Evolutionary conservation across 2,888 invertebrate species (phyloP), one percentile per base, ranked within the genome.

Genomic region (Cataglyphis livida): DNA sequence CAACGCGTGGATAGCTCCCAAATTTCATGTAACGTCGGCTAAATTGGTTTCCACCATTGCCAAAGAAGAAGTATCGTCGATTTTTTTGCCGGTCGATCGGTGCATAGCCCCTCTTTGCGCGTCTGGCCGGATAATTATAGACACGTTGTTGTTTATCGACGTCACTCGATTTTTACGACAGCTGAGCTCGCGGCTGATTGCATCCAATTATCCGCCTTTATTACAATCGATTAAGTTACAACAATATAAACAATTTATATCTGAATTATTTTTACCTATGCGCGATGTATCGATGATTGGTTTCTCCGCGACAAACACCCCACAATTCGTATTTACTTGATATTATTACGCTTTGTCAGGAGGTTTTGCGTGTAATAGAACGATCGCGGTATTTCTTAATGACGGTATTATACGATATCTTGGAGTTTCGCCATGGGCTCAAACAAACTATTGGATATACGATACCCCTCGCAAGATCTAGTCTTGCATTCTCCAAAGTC

Each of bases 341-440:
- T 41, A 75, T 84, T 81, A 70, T 85, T 76, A 66, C 70, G 64
- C 76, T 84, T 74, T 75, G 21, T 66, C 15, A 62, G 78, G 51
- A 51, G 25, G 21, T 9, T 18, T 1, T 32, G 48, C 32, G 61
- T 21, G 62, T 51, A 84, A 75, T 51, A 38, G n/a, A 68, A 35
- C 41, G 62, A 84, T 82, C 66, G 70, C 41, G 85, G 73, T 84
- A 76, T 81, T 76, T 76, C 57, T 73, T 81, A 76, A 84, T 79
- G 68, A 84, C 62, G 71, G 59, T 62, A 74, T 62, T 84, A 74
- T 78, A 51, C 51, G 61, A 66, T 66, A 51, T 25, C 54, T 62
- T 25, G 44, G 21, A 86, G 57, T 54, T 6, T 51, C 57, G 28
- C 38, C 12, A 48, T 59, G 75, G 70, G 61, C 28, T 78, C 59